These are phyloP conservation scores for Amblyraja radiata DNA, from an alignment of 2,797 vertebrate species.

Conservation along the genomic window DNA sequence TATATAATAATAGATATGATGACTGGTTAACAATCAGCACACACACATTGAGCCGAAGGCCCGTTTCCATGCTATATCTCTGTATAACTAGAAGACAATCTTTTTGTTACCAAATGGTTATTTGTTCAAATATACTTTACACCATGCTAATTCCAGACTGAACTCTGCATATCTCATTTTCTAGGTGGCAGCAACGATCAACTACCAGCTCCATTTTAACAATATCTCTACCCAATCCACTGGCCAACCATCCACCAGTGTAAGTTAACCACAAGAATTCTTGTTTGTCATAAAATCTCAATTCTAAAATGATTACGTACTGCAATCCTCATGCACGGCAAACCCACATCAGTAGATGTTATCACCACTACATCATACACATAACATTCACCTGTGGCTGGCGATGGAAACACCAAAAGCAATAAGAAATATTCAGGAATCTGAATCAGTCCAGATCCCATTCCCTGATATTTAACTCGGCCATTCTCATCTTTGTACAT, in stretches of 20 bases:
- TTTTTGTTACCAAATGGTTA: not conserved
- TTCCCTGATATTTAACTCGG: not conserved
- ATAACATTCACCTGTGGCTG: too few species aligned
- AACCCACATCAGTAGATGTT: too few species aligned
- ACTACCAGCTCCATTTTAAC: conserved; percentile 54
- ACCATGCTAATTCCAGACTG: not conserved
- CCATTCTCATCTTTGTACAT: not conserved
- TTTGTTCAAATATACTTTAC: not conserved
- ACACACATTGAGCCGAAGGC: too few species aligned
- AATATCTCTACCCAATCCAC: conserved; percentile 56
- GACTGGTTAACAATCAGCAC: too few species aligned
- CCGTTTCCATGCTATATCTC: too few species aligned
- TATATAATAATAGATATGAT: too few species aligned
- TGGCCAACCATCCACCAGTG: conserved; percentile 44
- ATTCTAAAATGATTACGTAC: not conserved
- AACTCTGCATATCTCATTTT: conserved; percentile 32
- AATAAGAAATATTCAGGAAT: not conserved
- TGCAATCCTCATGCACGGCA: not conserved
- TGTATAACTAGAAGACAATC: not conserved
- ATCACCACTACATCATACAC: too few species aligned
- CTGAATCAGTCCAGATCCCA: not conserved
- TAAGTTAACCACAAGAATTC: conserved; percentile 47
- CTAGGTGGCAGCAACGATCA: conserved; percentile 52
- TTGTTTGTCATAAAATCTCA: not conserved
- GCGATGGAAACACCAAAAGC: not conserved